Conservation (phyloP, 2,888 invertebrate species). For the Girardia tigrina region DNA sequence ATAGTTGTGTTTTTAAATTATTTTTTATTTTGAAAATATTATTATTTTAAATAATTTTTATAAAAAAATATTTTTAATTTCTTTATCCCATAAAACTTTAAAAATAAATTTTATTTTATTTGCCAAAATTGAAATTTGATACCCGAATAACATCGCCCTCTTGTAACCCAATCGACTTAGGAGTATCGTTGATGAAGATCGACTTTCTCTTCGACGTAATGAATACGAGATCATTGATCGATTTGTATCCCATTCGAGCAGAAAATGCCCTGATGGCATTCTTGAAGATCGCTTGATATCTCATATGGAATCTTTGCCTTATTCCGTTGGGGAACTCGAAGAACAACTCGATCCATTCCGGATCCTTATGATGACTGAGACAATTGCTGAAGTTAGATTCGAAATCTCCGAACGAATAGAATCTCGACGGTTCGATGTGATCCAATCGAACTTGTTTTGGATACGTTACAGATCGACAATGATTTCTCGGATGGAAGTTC, state of each 20-base stretch:
- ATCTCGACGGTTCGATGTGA: not conserved
- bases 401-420: not conserved
- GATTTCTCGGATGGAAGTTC: not conserved
- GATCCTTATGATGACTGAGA: not conserved
- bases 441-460: not conserved
- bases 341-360: conserved; percentile 12
- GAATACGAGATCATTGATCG: not conserved
- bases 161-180: not conserved
- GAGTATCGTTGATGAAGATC: not conserved
- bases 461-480: not conserved
- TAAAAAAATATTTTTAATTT: too few relatives aligned
- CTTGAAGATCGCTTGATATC: conserved; percentile 8
- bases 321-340: not conserved
- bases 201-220: not conserved
- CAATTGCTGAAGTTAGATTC: not conserved
- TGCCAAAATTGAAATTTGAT: not conserved
- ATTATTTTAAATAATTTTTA: too few relatives aligned
- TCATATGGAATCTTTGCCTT: not conserved
- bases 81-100: too few relatives aligned
- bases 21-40: too few relatives aligned
- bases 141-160: not conserved
- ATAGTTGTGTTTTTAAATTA: too few relatives aligned
- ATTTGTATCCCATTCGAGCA: conserved; percentile 2
- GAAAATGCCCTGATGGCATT: conserved; percentile 19
- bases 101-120: not conserved